Conservation (phyloP, 2,113 vertebrate species). For the Empidonax traillii region DNA sequence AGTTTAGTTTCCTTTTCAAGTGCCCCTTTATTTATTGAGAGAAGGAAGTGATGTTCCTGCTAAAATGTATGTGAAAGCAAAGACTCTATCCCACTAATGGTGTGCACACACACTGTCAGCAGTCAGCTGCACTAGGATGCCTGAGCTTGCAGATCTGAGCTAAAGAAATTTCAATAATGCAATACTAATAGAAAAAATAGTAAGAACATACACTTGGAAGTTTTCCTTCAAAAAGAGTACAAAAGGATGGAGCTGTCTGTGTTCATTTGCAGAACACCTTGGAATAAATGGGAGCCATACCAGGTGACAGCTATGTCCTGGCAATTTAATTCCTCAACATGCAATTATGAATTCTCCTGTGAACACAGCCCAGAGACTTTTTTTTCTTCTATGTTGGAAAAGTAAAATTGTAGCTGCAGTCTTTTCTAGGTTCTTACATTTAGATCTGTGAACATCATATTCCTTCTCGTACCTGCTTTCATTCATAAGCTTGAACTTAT, state of each 20-base stretch:
- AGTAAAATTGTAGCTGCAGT: background rate
- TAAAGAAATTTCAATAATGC: background rate
- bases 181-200: background rate
- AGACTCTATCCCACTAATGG: constrained; percentile 1
- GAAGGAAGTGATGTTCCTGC: constrained; percentile 40
- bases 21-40: constrained; percentile 22
- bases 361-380: background rate
- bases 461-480: background rate
- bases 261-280: background rate
- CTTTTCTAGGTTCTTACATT: background rate
- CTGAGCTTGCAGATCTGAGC: constrained; percentile 49
- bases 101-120: background rate
- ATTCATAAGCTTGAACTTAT: background rate
- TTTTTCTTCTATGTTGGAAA: background rate
- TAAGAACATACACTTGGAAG: background rate
- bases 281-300: background rate
- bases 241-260: background rate
- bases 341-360: background rate
- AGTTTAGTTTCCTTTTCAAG: constrained; percentile 37
- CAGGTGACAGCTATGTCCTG: background rate
- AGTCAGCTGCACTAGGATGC: constrained; percentile 39
- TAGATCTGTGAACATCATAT: background rate
- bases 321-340: background rate
- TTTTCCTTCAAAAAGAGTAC: background rate
- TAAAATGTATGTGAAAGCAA: constrained; percentile 11